phyloP scores from a whole-genome alignment of 2,888 invertebrate species.

The Atrina japonica region DNA sequence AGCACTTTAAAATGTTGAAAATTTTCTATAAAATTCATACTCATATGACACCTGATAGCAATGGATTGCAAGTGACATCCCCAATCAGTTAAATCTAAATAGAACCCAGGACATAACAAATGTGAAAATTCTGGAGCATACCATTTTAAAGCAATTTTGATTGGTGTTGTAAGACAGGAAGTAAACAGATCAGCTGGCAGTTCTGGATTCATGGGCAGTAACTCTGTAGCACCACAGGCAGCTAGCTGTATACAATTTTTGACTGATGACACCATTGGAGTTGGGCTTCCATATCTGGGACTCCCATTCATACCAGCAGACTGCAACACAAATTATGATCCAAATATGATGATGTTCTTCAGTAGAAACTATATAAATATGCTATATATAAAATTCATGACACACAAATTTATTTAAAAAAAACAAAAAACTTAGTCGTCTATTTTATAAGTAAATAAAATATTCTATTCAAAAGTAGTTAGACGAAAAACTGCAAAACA shows the following conservation, averaged over 20 bases:
- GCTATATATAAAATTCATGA: too few species aligned
- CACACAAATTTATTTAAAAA: too few species aligned
- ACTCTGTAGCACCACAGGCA: conserved; percentile 96
- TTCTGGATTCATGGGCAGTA: conserved; percentile 97
- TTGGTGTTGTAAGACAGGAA: conserved; percentile 98
- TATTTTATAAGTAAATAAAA: not conserved
- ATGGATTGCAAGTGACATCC: too few species aligned
- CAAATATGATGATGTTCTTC: too few species aligned
- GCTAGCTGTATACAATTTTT: conserved; percentile 97
- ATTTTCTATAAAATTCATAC: too few species aligned
- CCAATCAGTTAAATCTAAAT: too few species aligned
- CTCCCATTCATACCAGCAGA: conserved; percentile 49
- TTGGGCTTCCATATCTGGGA: conserved; percentile 28
- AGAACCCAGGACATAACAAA: too few species aligned
- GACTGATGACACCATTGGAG: conserved; percentile 81
- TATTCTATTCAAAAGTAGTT: not conserved
- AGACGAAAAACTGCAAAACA: not conserved
- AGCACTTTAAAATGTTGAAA: too few species aligned
- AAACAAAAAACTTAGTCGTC: too few species aligned
- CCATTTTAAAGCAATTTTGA: conserved; percentile 97
- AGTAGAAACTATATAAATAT: too few species aligned
- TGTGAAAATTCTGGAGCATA: too few species aligned
- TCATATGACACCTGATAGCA: too few species aligned
- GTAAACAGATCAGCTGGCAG: conserved; percentile 99
- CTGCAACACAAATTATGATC: not conserved